These are phyloP conservation scores for Lottia gigantea DNA, from an alignment of 2,888 invertebrate species.

Conservation along the genomic window DNA sequence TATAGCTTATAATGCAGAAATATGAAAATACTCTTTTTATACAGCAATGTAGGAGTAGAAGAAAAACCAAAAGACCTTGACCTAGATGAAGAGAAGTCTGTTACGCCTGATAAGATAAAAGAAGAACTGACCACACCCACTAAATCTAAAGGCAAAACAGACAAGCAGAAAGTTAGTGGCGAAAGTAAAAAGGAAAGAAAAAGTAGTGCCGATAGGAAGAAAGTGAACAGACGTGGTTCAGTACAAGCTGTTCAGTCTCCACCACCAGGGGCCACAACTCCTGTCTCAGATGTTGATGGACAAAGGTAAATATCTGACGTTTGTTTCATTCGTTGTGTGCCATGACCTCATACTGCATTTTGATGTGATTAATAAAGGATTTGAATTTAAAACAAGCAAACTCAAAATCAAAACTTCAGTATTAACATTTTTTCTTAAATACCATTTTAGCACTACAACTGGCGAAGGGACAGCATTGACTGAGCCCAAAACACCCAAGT, in stretches of 20 bases:
- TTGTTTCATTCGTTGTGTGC: too few species aligned
- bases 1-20: too few species aligned
- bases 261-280: slow-evolving; percentile 60
- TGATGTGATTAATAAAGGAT: too few species aligned
- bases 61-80: slow-evolving; percentile 59
- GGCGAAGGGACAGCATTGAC: slow-evolving; percentile 44
- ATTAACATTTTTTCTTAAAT: too few species aligned
- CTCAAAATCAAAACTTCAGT: too few species aligned
- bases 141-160: slow-evolving; percentile 48
- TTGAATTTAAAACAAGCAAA: too few species aligned
- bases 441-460: slow-evolving; percentile 43
- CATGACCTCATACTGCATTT: too few species aligned
- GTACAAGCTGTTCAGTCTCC: slow-evolving; percentile 50
- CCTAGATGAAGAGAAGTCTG: slow-evolving; percentile 61
- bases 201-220: slow-evolving; percentile 57
- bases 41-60: slow-evolving; percentile 57
- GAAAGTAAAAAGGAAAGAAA: slow-evolving; percentile 45
- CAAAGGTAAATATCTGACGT: slow-evolving; percentile 37
- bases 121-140: slow-evolving; percentile 58
- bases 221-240: slow-evolving; percentile 48
- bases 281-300: slow-evolving; percentile 60
- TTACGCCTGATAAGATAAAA: slow-evolving; percentile 60
- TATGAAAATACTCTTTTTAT: slow-evolving; percentile 9
- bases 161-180: slow-evolving; percentile 26
- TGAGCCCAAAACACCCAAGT: slow-evolving; percentile 54